Percentiles rank a stretch among this genome's conserved stretches.
Conservation (phyloP, 2,888 invertebrate species). For the Therioaphis trifolii region DNA sequence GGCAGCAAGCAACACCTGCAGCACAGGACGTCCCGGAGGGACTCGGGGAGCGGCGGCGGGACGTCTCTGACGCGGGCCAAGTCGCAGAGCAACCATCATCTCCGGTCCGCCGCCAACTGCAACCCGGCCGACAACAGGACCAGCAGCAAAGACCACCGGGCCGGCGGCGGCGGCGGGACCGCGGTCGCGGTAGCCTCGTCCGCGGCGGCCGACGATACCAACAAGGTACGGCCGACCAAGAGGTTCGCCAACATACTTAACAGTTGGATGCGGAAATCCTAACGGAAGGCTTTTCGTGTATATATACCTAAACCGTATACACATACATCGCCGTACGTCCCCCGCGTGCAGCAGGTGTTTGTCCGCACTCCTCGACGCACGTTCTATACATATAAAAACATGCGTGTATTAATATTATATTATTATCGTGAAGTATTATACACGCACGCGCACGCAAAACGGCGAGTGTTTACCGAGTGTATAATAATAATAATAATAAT, state of each 20-base stretch:
- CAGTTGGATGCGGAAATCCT: slow-evolving; percentile 72
- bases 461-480: too few relatives aligned
- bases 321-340: neutral
- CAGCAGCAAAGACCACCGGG: slow-evolving; percentile 58
- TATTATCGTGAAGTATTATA: too few relatives aligned
- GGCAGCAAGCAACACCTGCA: slow-evolving; percentile 64
- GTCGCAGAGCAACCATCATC: slow-evolving; percentile 63
- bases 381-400: neutral
- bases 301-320: slow-evolving; percentile 26
- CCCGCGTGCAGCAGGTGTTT: neutral
- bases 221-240: slow-evolving; percentile 79
- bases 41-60: slow-evolving; percentile 68
- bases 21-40: slow-evolving; percentile 68
- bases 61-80: slow-evolving; percentile 25
- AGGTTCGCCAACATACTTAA: slow-evolving; percentile 69
- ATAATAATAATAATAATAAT: too few relatives aligned
- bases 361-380: neutral
- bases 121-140: neutral
- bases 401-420: too few relatives aligned
- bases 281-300: slow-evolving; percentile 67
- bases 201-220: slow-evolving; percentile 68
- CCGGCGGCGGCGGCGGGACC: neutral
- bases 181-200: neutral
- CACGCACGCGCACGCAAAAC: neutral
- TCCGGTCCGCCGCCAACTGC: slow-evolving; percentile 46